A percentile compares a stretch with the other conserved stretches of the same genome.
Conservation (phyloP, 1,140 invertebrate species). For the Leptinotarsa texana region DNA sequence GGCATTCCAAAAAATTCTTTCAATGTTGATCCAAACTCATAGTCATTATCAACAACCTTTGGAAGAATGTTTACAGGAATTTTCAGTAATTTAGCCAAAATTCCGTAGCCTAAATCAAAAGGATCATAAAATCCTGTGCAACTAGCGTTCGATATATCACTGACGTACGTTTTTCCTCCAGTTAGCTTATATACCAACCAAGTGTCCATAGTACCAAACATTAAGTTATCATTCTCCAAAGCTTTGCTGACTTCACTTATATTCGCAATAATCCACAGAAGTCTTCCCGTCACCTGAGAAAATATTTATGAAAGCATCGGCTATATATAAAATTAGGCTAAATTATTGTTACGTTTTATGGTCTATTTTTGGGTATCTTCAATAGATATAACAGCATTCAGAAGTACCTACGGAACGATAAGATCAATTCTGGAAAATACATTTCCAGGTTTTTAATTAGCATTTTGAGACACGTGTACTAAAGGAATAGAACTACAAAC, state of each 20-base stretch:
- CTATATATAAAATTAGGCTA: too few species aligned
- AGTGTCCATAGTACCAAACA: slow-evolving; percentile 92
- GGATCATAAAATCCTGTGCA: slow-evolving; percentile 93
- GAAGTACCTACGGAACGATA: too few species aligned
- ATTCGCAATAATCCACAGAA: slow-evolving; percentile 79
- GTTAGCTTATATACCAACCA: slow-evolving; percentile 83
- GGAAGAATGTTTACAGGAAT: slow-evolving; percentile 79
- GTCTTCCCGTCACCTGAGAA: slow-evolving; percentile 72
- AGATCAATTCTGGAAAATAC: too few species aligned
- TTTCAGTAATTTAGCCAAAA: slow-evolving; percentile 70
- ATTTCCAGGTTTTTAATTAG: too few species aligned
- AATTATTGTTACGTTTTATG: too few species aligned
- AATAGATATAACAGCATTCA: too few species aligned
- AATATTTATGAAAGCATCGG: not conserved
- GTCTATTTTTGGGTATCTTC: too few species aligned
- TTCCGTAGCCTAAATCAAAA: slow-evolving; percentile 83
- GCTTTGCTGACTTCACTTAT: slow-evolving; percentile 68
- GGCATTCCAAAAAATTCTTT: slow-evolving; percentile 71
- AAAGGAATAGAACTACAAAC: too few species aligned
- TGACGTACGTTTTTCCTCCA: slow-evolving; percentile 70
- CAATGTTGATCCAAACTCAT: slow-evolving; percentile 71
- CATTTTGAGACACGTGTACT: too few species aligned
- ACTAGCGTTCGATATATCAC: slow-evolving; percentile 86
- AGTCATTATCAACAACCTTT: slow-evolving; percentile 75
- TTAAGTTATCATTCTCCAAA: slow-evolving; percentile 64